Percentiles rank a stretch among this genome's conserved stretches.
phyloP scores from a whole-genome alignment of 2,888 invertebrate species.

The Orthonychiurus folsomi region DNA sequence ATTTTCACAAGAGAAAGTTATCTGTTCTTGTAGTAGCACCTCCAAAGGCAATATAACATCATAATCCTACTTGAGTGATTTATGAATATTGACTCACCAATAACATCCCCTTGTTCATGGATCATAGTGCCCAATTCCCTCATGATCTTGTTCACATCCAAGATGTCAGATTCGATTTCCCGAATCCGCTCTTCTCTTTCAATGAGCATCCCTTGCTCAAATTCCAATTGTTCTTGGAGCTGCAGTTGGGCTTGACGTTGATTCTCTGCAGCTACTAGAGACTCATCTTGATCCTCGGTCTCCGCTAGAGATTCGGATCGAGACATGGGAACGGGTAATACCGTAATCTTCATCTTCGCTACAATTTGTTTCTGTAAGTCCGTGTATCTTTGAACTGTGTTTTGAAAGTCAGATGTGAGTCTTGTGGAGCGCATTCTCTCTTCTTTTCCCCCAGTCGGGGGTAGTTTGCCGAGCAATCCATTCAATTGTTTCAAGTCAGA shows the following conservation, averaged over 20 bases:
- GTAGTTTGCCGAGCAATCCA: conserved; percentile 59
- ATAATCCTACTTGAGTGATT: no score
- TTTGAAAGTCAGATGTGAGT: conserved; percentile 71
- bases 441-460: conserved; percentile 23
- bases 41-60: no score
- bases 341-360: conserved; percentile 35
- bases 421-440: conserved; percentile 71
- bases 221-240: conserved; percentile 55
- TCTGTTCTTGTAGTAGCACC: no score
- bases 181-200: conserved; percentile 72
- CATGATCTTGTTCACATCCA: conserved; percentile 78
- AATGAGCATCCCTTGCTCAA: conserved; percentile 67
- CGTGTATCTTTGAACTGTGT: conserved; percentile 67
- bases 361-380: conserved; percentile 64
- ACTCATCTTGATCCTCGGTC: conserved; percentile 43
- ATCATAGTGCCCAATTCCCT: conserved; percentile 62
- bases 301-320: conserved; percentile 17
- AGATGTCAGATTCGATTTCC: conserved; percentile 69
- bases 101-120: conserved; percentile 59
- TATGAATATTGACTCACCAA: conserved; percentile 55
- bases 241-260: conserved; percentile 42
- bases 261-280: conserved; percentile 42
- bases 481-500: conserved; percentile 64
- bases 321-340: conserved; percentile 19
- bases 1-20: no score